Base-by-base conservation (phyloP, 2,113 vertebrate species). In the Epinephelus moara region DNA sequence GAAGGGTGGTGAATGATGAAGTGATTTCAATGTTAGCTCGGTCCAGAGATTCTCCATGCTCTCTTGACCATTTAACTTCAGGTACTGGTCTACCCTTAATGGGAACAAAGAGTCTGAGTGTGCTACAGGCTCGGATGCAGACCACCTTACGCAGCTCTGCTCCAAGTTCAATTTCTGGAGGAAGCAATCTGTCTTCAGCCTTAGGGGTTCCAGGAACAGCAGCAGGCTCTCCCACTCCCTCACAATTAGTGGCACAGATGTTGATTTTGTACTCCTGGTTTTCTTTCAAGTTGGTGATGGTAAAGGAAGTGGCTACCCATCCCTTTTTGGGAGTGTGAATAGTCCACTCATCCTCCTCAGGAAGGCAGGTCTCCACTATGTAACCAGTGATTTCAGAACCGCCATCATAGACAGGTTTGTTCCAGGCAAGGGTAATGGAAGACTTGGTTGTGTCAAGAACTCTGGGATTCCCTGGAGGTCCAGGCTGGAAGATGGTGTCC, bases 341-440 rank as follows among this genome's bases (percentile, higher is more conserved):
- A 92, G 97, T 96, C 98, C 98, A 99, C 79, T 99, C 98, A 74
- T 99, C 98, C 93, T 99, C 98, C 57, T 99, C 98, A 64, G 98
- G 97, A 37, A 97, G 91, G 74, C 97, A 96, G 7, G 96, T 99
- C 94, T 99, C 98, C 78, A 99, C 98, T 95, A 97, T 96, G 80
- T 99, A 99, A 56, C 98, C 98, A 75, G 96, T 98, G 89, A 99
- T 98, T 93, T 99, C 98, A 33, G 97, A 99, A 49, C 98, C 98
- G 82, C 98, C 98, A 91, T 99, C 98, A 85, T 99, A 99, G 73
- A 99, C 96, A 67, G 98, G 98, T 89, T 99, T 99, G 91, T 98
- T 98, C 98, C 98, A 99, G 53, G 98, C 97, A 88, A 99, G 95
- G 52, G 97, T 98, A 88, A 99, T 97, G 53, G 98, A 99, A 21